Percentiles rank a stretch among this genome's conserved stretches.
phyloP scores from a whole-genome alignment of 2,113 vertebrate species.

The Phyllostomus hastatus region DNA sequence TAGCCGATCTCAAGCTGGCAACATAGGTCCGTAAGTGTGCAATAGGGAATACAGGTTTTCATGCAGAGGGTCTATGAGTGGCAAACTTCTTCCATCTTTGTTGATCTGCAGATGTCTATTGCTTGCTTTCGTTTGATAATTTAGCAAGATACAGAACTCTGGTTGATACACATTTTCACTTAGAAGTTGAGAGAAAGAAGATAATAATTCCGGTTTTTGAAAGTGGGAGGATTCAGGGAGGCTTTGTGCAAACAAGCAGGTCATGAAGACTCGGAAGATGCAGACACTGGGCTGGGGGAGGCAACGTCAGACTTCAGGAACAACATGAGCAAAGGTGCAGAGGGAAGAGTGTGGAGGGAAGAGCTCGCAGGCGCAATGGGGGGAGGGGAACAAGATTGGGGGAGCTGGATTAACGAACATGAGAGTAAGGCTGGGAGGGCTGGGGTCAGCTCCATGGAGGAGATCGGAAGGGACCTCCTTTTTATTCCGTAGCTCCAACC shows the following conservation, averaged over 20 bases:
- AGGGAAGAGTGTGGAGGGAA: not conserved
- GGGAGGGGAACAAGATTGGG: too few species aligned
- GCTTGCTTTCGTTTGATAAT: not conserved
- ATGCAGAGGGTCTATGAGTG: not conserved
- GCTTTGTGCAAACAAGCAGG: not conserved
- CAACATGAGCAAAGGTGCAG: not conserved
- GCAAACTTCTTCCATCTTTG: not conserved
- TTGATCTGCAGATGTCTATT: not conserved
- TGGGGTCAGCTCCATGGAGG: not conserved
- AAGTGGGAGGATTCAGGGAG: not conserved
- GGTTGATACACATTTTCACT: not conserved
- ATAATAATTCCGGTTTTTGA: not conserved
- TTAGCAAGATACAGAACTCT: conserved; percentile 27
- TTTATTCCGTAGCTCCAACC: not conserved
- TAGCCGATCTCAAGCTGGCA: not conserved
- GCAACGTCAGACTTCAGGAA: not conserved
- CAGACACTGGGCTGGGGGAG: not conserved
- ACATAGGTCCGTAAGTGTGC: not conserved
- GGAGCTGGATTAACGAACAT: not conserved
- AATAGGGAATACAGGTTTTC: not conserved
- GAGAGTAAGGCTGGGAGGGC: too few species aligned
- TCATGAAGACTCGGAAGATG: not conserved
- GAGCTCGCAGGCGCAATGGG: not conserved
- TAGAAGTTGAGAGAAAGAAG: not conserved
- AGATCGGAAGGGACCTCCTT: not conserved